These are phyloP conservation scores for Apocrypta bakeri DNA, from an alignment of 1,140 invertebrate genomes.

Conservation along the genomic window DNA sequence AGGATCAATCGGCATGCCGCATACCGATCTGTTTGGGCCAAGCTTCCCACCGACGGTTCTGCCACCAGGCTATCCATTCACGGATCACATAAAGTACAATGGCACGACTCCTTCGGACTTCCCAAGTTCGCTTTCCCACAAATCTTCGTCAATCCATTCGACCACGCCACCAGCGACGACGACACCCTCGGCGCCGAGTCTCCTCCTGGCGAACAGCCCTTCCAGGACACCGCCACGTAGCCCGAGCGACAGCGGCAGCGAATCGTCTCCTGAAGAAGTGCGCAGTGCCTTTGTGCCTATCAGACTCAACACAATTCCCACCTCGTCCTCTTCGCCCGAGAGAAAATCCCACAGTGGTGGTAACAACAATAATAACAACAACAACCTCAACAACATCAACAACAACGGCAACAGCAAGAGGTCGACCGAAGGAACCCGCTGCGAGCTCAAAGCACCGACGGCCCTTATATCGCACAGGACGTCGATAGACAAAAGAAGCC, in stretches of 20 bases:
- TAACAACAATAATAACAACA: too few species aligned
- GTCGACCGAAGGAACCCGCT: slow-evolving; percentile 61
- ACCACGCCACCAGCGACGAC: slow-evolving; percentile 31
- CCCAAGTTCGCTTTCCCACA: neutral
- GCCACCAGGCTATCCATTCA: slow-evolving; percentile 63
- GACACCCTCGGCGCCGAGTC: slow-evolving; percentile 4
- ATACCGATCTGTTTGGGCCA: slow-evolving; percentile 65
- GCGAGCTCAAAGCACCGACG: slow-evolving; percentile 79
- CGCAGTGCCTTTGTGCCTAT: slow-evolving; percentile 83
- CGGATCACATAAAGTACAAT: slow-evolving; percentile 62
- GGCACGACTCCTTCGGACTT: neutral
- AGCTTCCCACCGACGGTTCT: slow-evolving; percentile 63
- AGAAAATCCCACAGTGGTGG: slow-evolving; percentile 46
- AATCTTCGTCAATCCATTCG: neutral
- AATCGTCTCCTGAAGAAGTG: slow-evolving; percentile 78
- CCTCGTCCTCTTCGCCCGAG: slow-evolving; percentile 77
- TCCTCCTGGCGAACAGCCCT: slow-evolving; percentile 53
- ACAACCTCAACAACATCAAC: neutral
- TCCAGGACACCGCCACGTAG: slow-evolving; percentile 65
- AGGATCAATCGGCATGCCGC: slow-evolving; percentile 68
- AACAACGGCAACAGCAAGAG: slow-evolving; percentile 46
- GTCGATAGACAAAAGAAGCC: slow-evolving; percentile 68
- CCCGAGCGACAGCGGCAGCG: slow-evolving; percentile 71
- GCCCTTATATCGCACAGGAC: slow-evolving; percentile 65
- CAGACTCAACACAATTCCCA: slow-evolving; percentile 60